phyloP scores from a whole-genome alignment of 2,797 vertebrate genomes.

The Vultur gryphus region DNA sequence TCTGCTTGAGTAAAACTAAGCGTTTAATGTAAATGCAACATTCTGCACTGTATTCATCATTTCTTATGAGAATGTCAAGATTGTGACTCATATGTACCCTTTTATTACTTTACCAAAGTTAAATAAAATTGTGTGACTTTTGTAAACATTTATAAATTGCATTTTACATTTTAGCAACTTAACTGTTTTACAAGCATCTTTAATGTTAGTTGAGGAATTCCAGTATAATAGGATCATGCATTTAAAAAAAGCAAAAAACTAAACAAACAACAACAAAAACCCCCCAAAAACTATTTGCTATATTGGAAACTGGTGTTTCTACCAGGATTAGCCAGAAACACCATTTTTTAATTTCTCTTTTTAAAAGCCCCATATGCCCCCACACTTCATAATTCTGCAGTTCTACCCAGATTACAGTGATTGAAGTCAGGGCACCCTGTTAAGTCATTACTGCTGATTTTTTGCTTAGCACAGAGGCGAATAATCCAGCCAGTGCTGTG shows the following conservation, averaged over 20 bases:
- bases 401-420: not conserved
- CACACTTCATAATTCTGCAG: not conserved
- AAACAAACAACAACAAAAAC: accelerated
- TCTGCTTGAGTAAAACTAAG: constrained; percentile 58
- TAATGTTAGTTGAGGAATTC: not conserved
- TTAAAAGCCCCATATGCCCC: not conserved
- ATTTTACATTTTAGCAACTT: not conserved
- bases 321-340: not conserved
- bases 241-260: not conserved
- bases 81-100: constrained; percentile 69
- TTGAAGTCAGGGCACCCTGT: no score
- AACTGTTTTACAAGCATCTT: not conserved
- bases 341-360: not conserved
- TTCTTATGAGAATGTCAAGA: constrained; percentile 69
- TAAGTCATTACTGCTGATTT: not conserved
- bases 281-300: not conserved
- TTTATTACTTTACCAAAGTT: constrained; percentile 77
- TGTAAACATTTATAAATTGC: constrained; percentile 52
- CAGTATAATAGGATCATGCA: not conserved
- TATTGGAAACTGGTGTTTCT: not conserved
- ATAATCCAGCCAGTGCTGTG: not conserved
- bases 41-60: constrained; percentile 63
- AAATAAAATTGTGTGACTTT: constrained; percentile 75
- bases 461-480: not conserved
- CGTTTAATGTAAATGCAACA: constrained; percentile 64